A percentile compares a stretch with the other conserved stretches of the same genome.
These are phyloP conservation scores for Trichomycterus rosablanca DNA, from an alignment of 2,113 vertebrate species.

Conservation along the genomic window DNA sequence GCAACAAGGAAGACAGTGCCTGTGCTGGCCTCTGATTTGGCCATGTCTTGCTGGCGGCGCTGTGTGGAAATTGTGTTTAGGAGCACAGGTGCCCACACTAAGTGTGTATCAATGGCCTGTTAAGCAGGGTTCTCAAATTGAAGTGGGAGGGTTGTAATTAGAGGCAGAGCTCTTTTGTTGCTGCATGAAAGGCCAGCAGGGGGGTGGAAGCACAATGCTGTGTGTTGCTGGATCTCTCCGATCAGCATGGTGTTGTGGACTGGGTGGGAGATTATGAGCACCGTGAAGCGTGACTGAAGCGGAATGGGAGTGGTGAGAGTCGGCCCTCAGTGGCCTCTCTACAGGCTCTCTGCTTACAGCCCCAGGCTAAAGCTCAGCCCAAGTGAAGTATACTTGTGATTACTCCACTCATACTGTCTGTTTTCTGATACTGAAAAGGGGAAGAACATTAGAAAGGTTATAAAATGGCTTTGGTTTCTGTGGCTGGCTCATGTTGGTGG, in stretches of 20 bases:
- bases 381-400: conserved; percentile 32
- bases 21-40: conserved; percentile 36
- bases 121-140: conserved; percentile 53
- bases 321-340: conserved; percentile 41
- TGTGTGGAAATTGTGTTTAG: conserved; percentile 62
- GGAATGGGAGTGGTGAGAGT: conserved; percentile 26
- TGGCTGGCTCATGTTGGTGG: too few species aligned
- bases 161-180: conserved; percentile 48
- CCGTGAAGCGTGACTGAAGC: conserved; percentile 39
- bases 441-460: too few species aligned
- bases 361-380: conserved; percentile 40
- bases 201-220: conserved; percentile 23
- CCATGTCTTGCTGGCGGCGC: conserved; percentile 56
- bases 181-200: conserved; percentile 40
- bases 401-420: conserved; percentile 23
- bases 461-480: too few species aligned
- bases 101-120: conserved; percentile 50
- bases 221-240: conserved; percentile 36
- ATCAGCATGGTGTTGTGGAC: conserved; percentile 40
- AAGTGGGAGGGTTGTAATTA: conserved; percentile 60
- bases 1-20: conserved; percentile 46
- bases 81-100: conserved; percentile 54
- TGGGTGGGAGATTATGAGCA: conserved; percentile 52
- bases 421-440: conserved; percentile 16
- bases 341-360: conserved; percentile 39